phyloP scores from a whole-genome alignment of 2,888 invertebrate genomes.

The Criorhina ranunculi region DNA sequence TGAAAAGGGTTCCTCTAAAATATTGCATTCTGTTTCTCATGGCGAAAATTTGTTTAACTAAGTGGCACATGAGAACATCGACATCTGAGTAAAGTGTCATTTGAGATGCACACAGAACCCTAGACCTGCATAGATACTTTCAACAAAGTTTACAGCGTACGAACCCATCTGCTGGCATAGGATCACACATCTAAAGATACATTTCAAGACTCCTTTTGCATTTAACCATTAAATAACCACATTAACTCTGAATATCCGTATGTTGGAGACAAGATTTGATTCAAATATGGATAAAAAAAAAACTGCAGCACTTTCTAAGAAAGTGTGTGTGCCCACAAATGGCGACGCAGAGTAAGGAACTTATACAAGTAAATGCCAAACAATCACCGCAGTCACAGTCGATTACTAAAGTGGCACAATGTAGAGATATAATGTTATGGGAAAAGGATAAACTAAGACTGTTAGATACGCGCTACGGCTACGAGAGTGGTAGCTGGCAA shows the following conservation, averaged over 20 bases:
- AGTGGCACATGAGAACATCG: slow-evolving; percentile 73
- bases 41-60: slow-evolving; percentile 72
- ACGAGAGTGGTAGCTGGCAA: slow-evolving; percentile 37
- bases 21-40: slow-evolving; percentile 24
- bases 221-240: slow-evolving; percentile 62
- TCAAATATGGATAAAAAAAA: slow-evolving; percentile 34
- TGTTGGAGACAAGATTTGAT: slow-evolving; percentile 21
- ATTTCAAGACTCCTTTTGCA: slow-evolving; percentile 53
- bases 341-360: slow-evolving; percentile 16
- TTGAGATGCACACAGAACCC: slow-evolving; percentile 35
- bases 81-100: slow-evolving; percentile 68
- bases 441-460: slow-evolving; percentile 64
- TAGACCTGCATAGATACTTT: slow-evolving; percentile 45
- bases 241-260: slow-evolving; percentile 15
- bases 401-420: slow-evolving; percentile 69
- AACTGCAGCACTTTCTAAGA: slow-evolving; percentile 51
- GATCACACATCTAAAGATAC: slow-evolving; percentile 39
- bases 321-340: slow-evolving; percentile 20
- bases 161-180: slow-evolving; percentile 59
- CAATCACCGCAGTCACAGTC: slow-evolving; percentile 13
- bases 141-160: slow-evolving; percentile 38
- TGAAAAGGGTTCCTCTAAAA: slow-evolving; percentile 45
- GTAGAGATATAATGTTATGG: slow-evolving; percentile 56
- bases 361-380: slow-evolving; percentile 16
- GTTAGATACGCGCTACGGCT: slow-evolving; percentile 38